Evolutionary conservation across 30 jellyfish, hydroid and myxozoan genomes (phyloP).

Genomic region (Cassiopea xamachana): DNA sequence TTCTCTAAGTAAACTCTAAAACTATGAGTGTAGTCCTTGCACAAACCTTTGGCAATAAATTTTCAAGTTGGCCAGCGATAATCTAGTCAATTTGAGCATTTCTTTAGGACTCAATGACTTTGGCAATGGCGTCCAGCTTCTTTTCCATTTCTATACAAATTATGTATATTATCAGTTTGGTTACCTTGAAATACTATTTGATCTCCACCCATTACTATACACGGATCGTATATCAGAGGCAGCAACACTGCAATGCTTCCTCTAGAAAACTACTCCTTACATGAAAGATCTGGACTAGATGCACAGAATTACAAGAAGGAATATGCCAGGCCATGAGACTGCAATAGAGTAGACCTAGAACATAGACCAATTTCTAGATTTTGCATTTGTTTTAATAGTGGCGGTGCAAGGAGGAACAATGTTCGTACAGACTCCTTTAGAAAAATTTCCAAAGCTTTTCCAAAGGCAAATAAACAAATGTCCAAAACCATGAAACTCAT

Average conservation of each 20-base stretch:
- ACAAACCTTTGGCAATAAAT: constrained; percentile 88
- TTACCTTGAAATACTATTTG: constrained; percentile 52
- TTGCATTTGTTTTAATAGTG: too few relatives aligned
- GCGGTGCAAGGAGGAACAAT: too few relatives aligned
- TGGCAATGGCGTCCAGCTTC: constrained; percentile 91
- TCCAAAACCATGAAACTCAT: too few relatives aligned
- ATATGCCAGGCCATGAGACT: too few relatives aligned
- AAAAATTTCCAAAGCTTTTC: too few relatives aligned
- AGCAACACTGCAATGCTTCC: neutral
- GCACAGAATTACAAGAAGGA: too few relatives aligned
- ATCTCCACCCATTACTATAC: constrained; percentile 38
- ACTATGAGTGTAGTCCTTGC: neutral
- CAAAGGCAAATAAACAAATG: too few relatives aligned
- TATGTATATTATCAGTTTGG: constrained; percentile 76
- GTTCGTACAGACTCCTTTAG: too few relatives aligned
- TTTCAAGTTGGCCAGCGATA: constrained; percentile 88
- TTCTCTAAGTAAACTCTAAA: neutral
- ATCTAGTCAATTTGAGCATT: constrained; percentile 82
- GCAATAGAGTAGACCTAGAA: too few relatives aligned
- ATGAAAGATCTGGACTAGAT: too few relatives aligned
- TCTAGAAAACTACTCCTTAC: neutral
- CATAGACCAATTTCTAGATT: too few relatives aligned
- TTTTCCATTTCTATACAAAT: constrained; percentile 74
- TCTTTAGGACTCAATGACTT: constrained; percentile 90
- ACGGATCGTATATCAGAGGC: neutral